A percentile compares a stretch with the other conserved stretches of the same genome.
These are phyloP conservation scores for Eledona agricola DNA, from an alignment of 2,888 invertebrate species.

Conservation along the genomic window DNA sequence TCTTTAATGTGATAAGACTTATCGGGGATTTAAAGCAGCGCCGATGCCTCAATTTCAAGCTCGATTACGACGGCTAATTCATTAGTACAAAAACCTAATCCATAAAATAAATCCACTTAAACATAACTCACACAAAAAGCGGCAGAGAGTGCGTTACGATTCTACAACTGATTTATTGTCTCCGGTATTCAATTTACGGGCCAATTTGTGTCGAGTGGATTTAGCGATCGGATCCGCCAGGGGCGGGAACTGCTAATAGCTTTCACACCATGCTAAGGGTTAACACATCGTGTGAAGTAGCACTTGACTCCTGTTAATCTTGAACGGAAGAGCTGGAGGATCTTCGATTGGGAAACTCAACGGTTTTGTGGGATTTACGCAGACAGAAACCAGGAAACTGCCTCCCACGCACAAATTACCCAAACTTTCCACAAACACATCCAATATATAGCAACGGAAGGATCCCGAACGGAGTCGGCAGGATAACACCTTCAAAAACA, in stretches of 20 bases:
- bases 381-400: conserved; percentile 4
- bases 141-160: conserved; percentile 56
- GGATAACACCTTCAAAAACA: no score
- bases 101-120: conserved; percentile 60
- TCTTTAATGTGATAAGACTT: conserved; percentile 6
- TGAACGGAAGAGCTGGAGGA: conserved; percentile 33
- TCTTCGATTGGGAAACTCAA: conserved; percentile 34
- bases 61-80: conserved; percentile 52
- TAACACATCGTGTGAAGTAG: conserved; percentile 62
- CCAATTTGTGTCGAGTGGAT: conserved; percentile 63
- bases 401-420: no score
- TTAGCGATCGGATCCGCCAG: conserved; percentile 55
- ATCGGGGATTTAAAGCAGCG: conserved; percentile 2
- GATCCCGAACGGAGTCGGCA: no score
- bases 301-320: conserved; percentile 61
- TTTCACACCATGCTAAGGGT: conserved; percentile 56
- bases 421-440: no score
- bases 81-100: conserved; percentile 60
- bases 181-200: conserved; percentile 62
- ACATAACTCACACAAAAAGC: conserved; percentile 56
- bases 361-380: conserved; percentile 21
- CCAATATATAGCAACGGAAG: no score
- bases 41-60: conserved; percentile 14
- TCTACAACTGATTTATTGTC: conserved; percentile 60
- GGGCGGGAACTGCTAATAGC: conserved; percentile 51